Conservation (phyloP, 2,888 invertebrate species). For the Microctonus brassicae region DNA sequence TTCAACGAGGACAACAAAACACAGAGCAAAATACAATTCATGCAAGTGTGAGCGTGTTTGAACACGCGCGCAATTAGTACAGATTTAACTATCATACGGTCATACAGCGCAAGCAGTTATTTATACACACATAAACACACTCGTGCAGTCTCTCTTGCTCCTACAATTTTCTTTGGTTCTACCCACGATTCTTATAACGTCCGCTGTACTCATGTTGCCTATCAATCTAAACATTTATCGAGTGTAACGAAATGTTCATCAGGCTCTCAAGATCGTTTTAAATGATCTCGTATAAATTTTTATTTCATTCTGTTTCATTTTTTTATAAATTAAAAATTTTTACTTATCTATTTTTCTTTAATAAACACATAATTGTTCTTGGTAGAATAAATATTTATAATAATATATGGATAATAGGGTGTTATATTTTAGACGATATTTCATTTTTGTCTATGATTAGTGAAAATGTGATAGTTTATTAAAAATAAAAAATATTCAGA, state of each 20-base stretch:
- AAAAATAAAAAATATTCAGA: no score
- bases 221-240: constrained; percentile 29
- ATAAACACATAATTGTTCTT: no score
- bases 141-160: constrained; percentile 42
- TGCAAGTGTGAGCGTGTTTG: constrained; percentile 40
- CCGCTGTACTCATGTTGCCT: constrained; percentile 35
- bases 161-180: constrained; percentile 52
- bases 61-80: constrained; percentile 52
- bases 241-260: constrained; percentile 29
- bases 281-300: constrained; percentile 2
- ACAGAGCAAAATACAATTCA: not conserved
- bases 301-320: no score
- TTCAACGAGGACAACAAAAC: constrained; percentile 9
- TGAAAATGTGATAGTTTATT: no score
- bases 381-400: no score
- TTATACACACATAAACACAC: not conserved
- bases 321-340: no score
- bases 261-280: constrained; percentile 1
- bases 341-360: no score
- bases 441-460: no score
- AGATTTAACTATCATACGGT: constrained; percentile 49
- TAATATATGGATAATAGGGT: no score
- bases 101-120: constrained; percentile 40
- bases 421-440: no score
- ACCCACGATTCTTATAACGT: constrained; percentile 37